Evolutionary conservation across 64 coral and sea anemone genomes (phyloP).

Genomic region (Montipora efflorescens): DNA sequence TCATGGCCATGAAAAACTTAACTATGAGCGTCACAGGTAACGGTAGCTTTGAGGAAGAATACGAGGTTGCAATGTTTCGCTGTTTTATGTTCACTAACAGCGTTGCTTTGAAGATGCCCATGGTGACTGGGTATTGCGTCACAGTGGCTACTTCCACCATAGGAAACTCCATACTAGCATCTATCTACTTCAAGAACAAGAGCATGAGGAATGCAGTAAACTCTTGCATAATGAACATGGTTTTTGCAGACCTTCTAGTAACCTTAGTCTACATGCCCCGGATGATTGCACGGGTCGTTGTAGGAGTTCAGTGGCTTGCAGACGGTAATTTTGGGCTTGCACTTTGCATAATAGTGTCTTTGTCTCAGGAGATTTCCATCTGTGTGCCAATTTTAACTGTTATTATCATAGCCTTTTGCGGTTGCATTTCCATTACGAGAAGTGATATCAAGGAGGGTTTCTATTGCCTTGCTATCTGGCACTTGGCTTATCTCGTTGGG

Average conservation of each 20-base stretch:
- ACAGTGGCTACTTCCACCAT: neutral
- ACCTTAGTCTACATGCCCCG: slow-evolving; percentile 20
- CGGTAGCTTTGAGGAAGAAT: neutral
- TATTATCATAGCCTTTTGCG: neutral
- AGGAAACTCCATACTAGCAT: neutral
- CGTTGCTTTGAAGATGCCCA: neutral
- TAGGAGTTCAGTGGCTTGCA: neutral
- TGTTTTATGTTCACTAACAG: slow-evolving; percentile 4
- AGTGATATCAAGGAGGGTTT: neutral
- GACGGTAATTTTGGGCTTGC: neutral
- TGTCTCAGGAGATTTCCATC: slow-evolving; percentile 32
- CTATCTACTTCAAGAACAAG: slow-evolving; percentile 21
- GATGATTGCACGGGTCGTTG: neutral
- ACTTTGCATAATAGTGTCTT: neutral
- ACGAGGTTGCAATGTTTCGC: neutral
- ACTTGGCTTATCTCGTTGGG: slow-evolving; percentile 16
- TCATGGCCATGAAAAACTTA: neutral
- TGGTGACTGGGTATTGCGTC: neutral
- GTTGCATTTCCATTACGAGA: slow-evolving; percentile 4
- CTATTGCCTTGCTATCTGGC: neutral
- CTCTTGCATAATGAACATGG: slow-evolving; percentile 37
- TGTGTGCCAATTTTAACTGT: slow-evolving; percentile 6
- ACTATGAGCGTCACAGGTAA: neutral
- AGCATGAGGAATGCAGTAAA: neutral
- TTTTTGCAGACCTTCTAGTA: neutral